Conservation (phyloP, 2,888 invertebrate genomes). For the Euplexia lucipara region DNA sequence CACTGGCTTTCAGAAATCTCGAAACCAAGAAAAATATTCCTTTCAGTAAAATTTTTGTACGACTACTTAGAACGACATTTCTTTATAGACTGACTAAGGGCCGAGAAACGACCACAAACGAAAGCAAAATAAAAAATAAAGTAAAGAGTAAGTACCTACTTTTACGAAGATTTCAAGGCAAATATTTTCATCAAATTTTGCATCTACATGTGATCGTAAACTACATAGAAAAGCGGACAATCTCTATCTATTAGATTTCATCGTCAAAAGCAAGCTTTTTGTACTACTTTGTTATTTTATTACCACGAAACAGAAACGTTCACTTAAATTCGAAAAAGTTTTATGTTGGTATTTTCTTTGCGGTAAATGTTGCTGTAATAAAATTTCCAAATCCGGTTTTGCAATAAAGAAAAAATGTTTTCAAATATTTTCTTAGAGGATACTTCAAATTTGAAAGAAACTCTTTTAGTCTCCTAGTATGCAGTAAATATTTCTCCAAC, state of each 20-base stretch:
- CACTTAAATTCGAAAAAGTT: neutral
- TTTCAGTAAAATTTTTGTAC: neutral
- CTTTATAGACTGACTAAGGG: slow-evolving; percentile 13
- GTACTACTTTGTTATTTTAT: slow-evolving; percentile 18
- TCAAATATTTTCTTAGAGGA: no score
- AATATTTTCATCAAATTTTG: slow-evolving; percentile 12
- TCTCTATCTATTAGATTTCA: slow-evolving; percentile 20
- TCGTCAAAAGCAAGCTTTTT: slow-evolving; percentile 7
- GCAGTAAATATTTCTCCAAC: neutral
- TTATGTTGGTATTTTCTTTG: neutral
- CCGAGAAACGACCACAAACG: neutral
- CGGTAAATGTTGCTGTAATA: neutral
- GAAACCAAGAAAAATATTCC: neutral
- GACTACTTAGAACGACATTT: slow-evolving; percentile 1
- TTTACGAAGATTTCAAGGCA: neutral
- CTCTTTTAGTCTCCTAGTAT: neutral
- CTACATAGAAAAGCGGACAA: slow-evolving; percentile 25
- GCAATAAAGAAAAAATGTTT: neutral
- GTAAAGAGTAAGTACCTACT: neutral
- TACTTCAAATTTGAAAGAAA: neutral
- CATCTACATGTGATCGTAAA: slow-evolving; percentile 49
- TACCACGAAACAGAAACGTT: slow-evolving; percentile 13
- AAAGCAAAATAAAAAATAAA: slow-evolving; percentile 9
- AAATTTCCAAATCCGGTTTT: neutral
- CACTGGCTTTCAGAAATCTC: neutral